These are phyloP conservation scores for Troilus luridus DNA, from an alignment of 2,888 invertebrate genomes.

Conservation along the genomic window DNA sequence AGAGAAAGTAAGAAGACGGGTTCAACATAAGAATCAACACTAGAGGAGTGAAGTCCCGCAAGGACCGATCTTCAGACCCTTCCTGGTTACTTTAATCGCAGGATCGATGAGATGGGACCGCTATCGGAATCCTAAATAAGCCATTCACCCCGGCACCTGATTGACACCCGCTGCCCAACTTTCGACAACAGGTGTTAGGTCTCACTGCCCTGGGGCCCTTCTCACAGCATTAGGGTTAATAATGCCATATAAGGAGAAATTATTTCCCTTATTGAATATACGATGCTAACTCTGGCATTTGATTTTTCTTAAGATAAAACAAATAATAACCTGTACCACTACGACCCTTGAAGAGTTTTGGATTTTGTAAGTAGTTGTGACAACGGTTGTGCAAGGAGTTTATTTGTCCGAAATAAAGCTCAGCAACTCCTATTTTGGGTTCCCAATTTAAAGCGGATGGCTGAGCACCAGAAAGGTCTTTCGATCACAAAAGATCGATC, in stretches of 20 bases:
- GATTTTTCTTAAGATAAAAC: too few species aligned
- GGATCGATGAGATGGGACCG: neutral
- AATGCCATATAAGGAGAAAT: neutral
- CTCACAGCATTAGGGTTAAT: neutral
- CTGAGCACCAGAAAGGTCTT: too few species aligned
- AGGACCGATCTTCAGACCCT: neutral
- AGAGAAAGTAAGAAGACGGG: neutral
- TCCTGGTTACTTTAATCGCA: neutral
- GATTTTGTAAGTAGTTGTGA: too few species aligned
- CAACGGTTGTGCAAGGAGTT: too few species aligned
- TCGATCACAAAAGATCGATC: too few species aligned
- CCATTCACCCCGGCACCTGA: neutral
- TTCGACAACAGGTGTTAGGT: neutral
- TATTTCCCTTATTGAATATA: too few species aligned
- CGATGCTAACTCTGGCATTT: too few species aligned
- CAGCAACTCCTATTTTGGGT: too few species aligned
- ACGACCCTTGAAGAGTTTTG: too few species aligned
- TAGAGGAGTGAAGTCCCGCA: neutral
- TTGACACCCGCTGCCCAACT: neutral
- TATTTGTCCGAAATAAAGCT: too few species aligned
- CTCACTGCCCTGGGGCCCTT: neutral
- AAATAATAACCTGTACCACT: too few species aligned
- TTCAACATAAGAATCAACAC: neutral
- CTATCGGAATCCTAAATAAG: neutral
- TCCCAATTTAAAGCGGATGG: too few species aligned